Base-by-base conservation (phyloP, 1,140 invertebrate genomes). In the Asbolus verrucosus region DNA sequence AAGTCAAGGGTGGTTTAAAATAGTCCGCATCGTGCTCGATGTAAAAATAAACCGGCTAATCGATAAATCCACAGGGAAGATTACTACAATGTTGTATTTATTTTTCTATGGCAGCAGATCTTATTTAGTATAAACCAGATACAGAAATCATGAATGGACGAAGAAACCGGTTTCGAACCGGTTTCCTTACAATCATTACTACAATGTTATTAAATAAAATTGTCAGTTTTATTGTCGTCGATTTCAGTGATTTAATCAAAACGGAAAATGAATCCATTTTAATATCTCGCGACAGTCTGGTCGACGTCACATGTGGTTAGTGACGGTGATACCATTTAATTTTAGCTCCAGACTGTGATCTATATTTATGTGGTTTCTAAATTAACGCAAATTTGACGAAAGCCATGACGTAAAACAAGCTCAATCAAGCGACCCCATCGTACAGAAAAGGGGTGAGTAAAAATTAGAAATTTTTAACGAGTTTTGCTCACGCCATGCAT, bases 321-420 rank as follows among this genome's bases (percentile, higher is more conserved):
- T 54, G 46, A 54, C 46, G 46, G 18, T n/a, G n/a, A n/a, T n/a
- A 46, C 46, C 8, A 13, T 18, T 21, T 50, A 50, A 50, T 50
- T 50, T 50, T 54, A 27, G 21, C 41, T n/a, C 19, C 19, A 13
- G 46, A 54, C 6, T 14, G 46, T 13, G 19, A 27, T 54, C 46
- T 54, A 54, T 27, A 54, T 54, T 54, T 36, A 27, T 27, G 33
- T 36, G 1, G 19, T 6, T 18, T 5, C 43, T 19, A 46, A 54
- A 54, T 30, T 21, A 54, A 30, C 46, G 46, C 9, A 54, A 54
- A 54, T 27, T 27, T 54, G 46, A 54, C 46, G 43, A 50, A 50
- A 50, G 5, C 9, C 16, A 18, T 50, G 43, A 50, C 43, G 43
- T 21, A 21, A 11, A 41, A 41, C 11, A 13, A 6, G 14, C 13